Conservation (phyloP, 2,888 invertebrate genomes). For the Drosophila ustulata region DNA sequence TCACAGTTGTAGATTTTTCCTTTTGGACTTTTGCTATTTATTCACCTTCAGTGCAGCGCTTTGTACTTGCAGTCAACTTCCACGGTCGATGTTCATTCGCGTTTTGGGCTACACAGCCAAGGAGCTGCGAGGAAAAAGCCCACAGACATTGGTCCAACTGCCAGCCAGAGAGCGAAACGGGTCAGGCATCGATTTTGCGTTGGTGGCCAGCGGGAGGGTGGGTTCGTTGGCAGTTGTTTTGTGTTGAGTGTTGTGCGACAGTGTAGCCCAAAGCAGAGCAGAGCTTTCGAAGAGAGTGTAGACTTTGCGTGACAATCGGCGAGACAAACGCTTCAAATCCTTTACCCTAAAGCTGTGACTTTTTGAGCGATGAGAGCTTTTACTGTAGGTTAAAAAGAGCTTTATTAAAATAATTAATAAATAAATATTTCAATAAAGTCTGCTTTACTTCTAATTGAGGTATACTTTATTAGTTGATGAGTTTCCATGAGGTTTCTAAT, state of each 20-base stretch:
- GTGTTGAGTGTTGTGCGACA: conserved; percentile 2
- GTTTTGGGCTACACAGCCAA: conserved; percentile 80
- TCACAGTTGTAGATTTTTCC: conserved; percentile 38
- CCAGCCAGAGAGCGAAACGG: conserved; percentile 71
- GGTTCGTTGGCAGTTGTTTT: not conserved
- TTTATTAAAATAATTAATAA: too few relatives aligned
- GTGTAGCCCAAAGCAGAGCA: conserved; percentile 13
- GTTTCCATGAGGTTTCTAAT: too few relatives aligned
- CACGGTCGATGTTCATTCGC: conserved; percentile 85
- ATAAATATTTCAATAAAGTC: too few relatives aligned
- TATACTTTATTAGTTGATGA: too few relatives aligned
- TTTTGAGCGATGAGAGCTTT: too few relatives aligned
- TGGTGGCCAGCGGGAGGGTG: conserved; percentile 32
- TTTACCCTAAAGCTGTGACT: not conserved
- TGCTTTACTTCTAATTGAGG: too few relatives aligned
- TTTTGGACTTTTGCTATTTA: conserved; percentile 38
- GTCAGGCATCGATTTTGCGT: conserved; percentile 69
- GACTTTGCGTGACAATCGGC: conserved; percentile 42
- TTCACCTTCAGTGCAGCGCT: conserved; percentile 81
- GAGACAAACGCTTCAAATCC: conserved; percentile 11
- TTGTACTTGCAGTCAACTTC: conserved; percentile 82
- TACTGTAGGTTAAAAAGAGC: too few relatives aligned
- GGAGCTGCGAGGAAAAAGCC: conserved; percentile 80
- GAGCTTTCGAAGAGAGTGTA: conserved; percentile 65
- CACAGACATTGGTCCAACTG: conserved; percentile 36